These are phyloP conservation scores for Halcyon badia DNA, from an alignment of 2,797 vertebrate species.

Conservation along the genomic window DNA sequence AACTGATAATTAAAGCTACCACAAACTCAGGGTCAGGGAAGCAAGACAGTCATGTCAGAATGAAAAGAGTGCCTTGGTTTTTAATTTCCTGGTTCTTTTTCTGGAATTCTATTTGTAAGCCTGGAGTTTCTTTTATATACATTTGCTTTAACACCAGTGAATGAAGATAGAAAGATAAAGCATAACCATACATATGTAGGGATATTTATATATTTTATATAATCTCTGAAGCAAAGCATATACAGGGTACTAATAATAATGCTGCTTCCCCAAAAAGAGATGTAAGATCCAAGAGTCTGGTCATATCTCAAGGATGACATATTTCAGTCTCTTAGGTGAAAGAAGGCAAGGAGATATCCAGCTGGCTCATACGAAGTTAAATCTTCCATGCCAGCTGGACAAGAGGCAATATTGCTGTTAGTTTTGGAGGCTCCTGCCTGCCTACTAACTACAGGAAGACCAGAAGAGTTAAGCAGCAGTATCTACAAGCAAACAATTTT, in stretches of 20 bases:
- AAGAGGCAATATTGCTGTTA: conserved; percentile 17
- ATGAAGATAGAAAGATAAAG: neutral
- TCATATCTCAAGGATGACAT: conserved; percentile 41
- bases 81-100: conserved; percentile 24
- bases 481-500: conserved; percentile 59
- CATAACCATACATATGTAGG: neutral
- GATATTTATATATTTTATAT: neutral
- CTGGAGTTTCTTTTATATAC: neutral
- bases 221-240: neutral
- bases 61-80: neutral
- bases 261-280: neutral
- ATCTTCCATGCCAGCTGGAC: conserved; percentile 41
- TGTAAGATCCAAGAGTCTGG: neutral
- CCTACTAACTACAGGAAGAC: conserved; percentile 42
- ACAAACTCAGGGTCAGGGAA: neutral
- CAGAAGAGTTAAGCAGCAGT: conserved; percentile 47
- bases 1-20: neutral
- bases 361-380: conserved; percentile 21
- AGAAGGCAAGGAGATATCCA: conserved; percentile 22
- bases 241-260: neutral
- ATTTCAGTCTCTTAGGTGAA: conserved; percentile 43
- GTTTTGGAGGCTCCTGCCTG: conserved; percentile 36
- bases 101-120: neutral
- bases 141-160: neutral
- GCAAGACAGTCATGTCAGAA: neutral